Evolutionary conservation across 2,888 invertebrate species (phyloP), one percentile per base, ranked within the genome.

Genomic region (Philonicus albiceps): DNA sequence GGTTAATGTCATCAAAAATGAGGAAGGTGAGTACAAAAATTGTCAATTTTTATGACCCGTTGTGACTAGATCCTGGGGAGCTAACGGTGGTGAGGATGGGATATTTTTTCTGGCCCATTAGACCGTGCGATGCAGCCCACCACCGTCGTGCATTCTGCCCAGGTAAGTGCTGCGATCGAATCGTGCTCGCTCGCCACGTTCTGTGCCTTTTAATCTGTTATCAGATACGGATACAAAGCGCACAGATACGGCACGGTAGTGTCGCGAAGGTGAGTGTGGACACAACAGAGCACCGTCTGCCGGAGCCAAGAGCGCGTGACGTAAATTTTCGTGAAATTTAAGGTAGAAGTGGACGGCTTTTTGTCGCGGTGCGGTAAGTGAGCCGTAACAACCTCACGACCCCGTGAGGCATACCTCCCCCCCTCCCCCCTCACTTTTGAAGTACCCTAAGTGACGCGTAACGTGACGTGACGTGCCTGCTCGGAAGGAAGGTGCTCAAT

Each of bases 21-120:
- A 49, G 6, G 6, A 49, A n/a, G n/a, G n/a, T 49, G 49, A 3
- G 8, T 64, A 11, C 19, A 64, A 64, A 64, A 64, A 1, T 64
- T 8, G 19, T 22, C 22, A 64, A n/a, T 64, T 64, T 64, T 11
- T 19, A 27, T 11, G 11, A 11, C 11, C 0, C 8, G 64, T 3
- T 11, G 22, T 8, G 11, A 22, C 13, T 1, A n/a, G 22, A 27
- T 22, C 19, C 76, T 76, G 11, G 40, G 11, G 19, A 27, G 40
- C 19, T 43, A 34, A 37, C 49, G 49, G n/a, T 27, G 19, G 8
- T 31, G 13, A 31, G 73, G 22, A 40, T 37, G 80, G 80, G 53
- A 80, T n/a, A n/a, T n/a, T 80, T 80, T 80, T 80, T 55, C 80
- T 80, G 53, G 80, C 7, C 55, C 80, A 53, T 80, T 80, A 80